Evolutionary conservation across 30 jellyfish, hydroid and myxozoan genomes (phyloP).

Genomic region (Aurelia sp.): DNA sequence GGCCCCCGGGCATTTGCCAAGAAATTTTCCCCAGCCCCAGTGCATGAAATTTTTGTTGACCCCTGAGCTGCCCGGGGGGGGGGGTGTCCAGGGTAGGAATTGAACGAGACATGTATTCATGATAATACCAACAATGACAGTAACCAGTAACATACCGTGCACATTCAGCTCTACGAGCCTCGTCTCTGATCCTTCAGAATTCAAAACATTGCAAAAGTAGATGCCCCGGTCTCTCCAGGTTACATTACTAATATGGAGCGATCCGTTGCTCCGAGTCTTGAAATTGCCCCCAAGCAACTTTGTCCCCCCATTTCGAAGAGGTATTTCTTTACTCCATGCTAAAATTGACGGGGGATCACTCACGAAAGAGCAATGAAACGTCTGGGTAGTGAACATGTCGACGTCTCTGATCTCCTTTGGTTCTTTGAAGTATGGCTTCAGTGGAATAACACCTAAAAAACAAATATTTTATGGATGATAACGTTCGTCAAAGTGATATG

Average conservation of each 20-base stretch:
- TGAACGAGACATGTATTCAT: too few species aligned
- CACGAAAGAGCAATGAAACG: slow-evolving; percentile 29
- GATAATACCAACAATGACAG: background rate
- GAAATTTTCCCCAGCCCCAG: too few species aligned
- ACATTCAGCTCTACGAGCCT: slow-evolving; percentile 68
- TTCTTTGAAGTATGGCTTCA: slow-evolving; percentile 63
- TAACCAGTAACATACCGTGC: slow-evolving; percentile 68
- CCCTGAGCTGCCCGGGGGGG: too few species aligned
- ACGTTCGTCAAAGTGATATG: background rate
- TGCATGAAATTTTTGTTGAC: too few species aligned
- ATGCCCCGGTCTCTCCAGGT: slow-evolving; percentile 88
- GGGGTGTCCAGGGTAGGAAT: too few species aligned
- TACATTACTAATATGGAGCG: slow-evolving; percentile 53
- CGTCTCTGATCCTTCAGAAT: slow-evolving; percentile 77
- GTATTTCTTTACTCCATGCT: slow-evolving; percentile 61
- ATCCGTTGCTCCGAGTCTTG: slow-evolving; percentile 22
- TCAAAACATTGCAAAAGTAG: slow-evolving; percentile 85
- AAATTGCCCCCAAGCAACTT: slow-evolving; percentile 20
- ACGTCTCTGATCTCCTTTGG: slow-evolving; percentile 29
- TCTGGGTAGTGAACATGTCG: slow-evolving; percentile 55
- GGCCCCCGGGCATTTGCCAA: too few species aligned
- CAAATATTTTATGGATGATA: background rate
- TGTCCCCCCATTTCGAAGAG: slow-evolving; percentile 46
- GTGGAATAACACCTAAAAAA: slow-evolving; percentile 58
- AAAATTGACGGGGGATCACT: slow-evolving; percentile 71